Base-by-base conservation (phyloP, 2,888 invertebrate species). In the Caenorhabditis uteleia region DNA sequence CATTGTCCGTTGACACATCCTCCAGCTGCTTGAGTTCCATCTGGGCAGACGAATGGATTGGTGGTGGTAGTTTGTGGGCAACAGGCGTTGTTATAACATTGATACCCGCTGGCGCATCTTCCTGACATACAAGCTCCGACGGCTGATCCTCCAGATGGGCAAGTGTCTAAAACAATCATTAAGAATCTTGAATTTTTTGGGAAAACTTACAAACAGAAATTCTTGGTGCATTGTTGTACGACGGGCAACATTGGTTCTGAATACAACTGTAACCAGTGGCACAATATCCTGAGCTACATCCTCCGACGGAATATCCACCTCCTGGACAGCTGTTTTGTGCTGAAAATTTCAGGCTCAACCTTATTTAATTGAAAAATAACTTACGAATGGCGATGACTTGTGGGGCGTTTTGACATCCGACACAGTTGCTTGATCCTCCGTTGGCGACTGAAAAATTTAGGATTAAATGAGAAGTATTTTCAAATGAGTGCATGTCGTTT, bases 1-100 rank as follows among this genome's bases (percentile, higher is more conserved):
- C 83, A 83, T 31, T 74, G 75, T 38, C 81, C 80, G 70, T 79
- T 81, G 45, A 83, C 82, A 49, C 83, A 83, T 23, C 77, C 77
- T 50, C 83, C 82, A 25, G 80, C 83, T 8, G 82, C 80, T 55
- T 82, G 81, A 16, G 80, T 79, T 46, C 81, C 80, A 66, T 83
- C 83, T n/a, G 81, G 70, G 68, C 83, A 83, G 26, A 82, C 69
- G 72, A 77, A 77, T 39, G 75, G 75, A 45, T 77, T 77, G 45
- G 65, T 57, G 40, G 65, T 74, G 55, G 65, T 70, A 40, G 66
- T 34, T 26, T 49, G 46, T 56, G 68, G 68, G 60, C 77, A 77
- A 46, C 72, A 66, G 45, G 58, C 68, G 66, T 68, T 73, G 50
- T 54, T 51, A 25, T 50, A 29, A 70, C 80, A 80, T 31, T 60